A percentile compares a stretch with the other conserved stretches of the same genome.
These are phyloP conservation scores for Pampusana beccarii DNA, from an alignment of 2,113 vertebrate genomes.

Conservation along the genomic window DNA sequence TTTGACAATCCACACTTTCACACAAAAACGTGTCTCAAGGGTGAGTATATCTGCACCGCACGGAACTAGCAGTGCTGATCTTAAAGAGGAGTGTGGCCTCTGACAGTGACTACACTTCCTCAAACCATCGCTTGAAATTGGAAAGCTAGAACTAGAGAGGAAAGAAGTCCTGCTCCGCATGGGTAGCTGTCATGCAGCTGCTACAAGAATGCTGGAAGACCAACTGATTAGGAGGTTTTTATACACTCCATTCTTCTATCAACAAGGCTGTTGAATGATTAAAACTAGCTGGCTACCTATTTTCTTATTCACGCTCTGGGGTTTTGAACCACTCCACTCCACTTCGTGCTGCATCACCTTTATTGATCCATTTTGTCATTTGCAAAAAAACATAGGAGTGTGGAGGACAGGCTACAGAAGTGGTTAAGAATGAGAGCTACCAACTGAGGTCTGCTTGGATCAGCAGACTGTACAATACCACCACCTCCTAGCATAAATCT, in stretches of 20 bases:
- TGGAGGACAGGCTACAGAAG: background rate
- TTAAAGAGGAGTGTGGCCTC: too few species aligned
- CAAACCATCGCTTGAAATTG: too few species aligned
- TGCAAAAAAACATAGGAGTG: fast-evolving
- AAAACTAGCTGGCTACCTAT: background rate
- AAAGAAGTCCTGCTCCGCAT: background rate
- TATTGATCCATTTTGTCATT: background rate
- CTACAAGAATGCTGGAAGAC: background rate
- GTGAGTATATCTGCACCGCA: too few species aligned
- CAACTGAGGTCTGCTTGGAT: background rate
- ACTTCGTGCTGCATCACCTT: background rate
- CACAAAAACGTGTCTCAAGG: background rate
- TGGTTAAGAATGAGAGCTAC: background rate
- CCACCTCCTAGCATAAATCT: background rate
- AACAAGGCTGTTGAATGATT: background rate
- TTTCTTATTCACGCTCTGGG: background rate
- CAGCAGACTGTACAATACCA: background rate
- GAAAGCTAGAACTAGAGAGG: background rate
- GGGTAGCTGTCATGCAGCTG: background rate
- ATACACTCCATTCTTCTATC: background rate
- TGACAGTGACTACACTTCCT: too few species aligned
- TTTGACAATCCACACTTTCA: background rate
- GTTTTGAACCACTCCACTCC: background rate
- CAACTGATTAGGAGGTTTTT: background rate
- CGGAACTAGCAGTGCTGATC: too few species aligned